These are phyloP conservation scores for Elmis aenea DNA, from an alignment of 2,888 invertebrate genomes.

Conservation along the genomic window DNA sequence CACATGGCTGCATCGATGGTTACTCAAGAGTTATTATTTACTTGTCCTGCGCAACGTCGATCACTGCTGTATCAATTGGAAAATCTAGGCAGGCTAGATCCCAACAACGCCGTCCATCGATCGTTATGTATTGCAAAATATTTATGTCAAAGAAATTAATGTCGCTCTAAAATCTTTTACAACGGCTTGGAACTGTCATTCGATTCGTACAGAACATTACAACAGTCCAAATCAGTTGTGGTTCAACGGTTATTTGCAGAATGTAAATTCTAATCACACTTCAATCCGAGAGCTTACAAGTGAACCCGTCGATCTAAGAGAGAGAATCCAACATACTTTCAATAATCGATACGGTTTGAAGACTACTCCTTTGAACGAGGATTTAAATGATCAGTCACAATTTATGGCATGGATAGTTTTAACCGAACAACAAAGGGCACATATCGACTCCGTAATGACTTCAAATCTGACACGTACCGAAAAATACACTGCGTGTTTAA, in stretches of 20 bases:
- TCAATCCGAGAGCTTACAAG: slow-evolving; percentile 2
- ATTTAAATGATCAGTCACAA: background rate
- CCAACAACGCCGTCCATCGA: too few relatives aligned
- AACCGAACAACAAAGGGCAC: slow-evolving; percentile 3
- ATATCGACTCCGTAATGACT: background rate
- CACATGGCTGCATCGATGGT: slow-evolving; percentile 8
- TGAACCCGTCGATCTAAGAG: too few relatives aligned
- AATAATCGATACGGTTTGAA: too few relatives aligned
- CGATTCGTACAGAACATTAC: slow-evolving; percentile 4
- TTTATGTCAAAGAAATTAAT: too few relatives aligned
- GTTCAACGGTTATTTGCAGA: slow-evolving; percentile 2
- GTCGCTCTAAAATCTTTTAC: slow-evolving; percentile 2
- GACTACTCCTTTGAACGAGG: too few relatives aligned
- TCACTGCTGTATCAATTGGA: slow-evolving; percentile 7
- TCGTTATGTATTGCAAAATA: too few relatives aligned
- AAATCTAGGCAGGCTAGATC: too few relatives aligned
- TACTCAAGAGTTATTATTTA: slow-evolving; percentile 4
- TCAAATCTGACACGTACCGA: background rate
- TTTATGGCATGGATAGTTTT: slow-evolving; percentile 4
- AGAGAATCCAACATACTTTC: too few relatives aligned
- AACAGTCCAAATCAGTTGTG: slow-evolving; percentile 4
- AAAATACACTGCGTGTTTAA: slow-evolving; percentile 2
- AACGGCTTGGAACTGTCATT: slow-evolving; percentile 7
- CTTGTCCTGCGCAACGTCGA: too few relatives aligned
- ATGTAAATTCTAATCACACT: slow-evolving; percentile 1